Evolutionary conservation across 2,888 invertebrate species (phyloP).

Genomic region (Falcaria lacertinaria): DNA sequence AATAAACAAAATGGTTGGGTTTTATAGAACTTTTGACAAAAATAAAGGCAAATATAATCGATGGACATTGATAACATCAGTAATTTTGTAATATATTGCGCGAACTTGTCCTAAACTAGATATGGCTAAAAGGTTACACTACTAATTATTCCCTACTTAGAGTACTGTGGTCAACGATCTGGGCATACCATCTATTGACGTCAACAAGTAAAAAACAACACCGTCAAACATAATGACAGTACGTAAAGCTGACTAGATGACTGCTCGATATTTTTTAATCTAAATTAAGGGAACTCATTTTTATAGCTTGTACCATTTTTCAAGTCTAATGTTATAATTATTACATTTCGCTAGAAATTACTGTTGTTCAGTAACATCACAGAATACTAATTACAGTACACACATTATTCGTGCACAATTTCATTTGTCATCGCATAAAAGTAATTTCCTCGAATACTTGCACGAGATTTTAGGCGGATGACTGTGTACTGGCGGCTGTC

Average conservation of each 20-base stretch:
- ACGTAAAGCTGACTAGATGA: not conserved
- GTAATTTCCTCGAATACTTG: conserved; percentile 7
- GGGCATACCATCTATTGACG: not conserved
- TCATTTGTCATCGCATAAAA: not conserved
- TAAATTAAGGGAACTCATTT: not conserved
- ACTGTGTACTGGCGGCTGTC: conserved; percentile 44
- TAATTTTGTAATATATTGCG: not conserved
- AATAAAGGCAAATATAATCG: no score
- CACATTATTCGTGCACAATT: not conserved
- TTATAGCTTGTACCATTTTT: not conserved
- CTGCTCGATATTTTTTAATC: not conserved
- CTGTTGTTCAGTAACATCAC: not conserved
- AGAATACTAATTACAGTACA: not conserved
- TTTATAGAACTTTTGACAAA: no score
- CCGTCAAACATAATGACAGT: not conserved
- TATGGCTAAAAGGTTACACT: not conserved
- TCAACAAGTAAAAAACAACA: not conserved
- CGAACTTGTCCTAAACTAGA: not conserved
- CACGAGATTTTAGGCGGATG: conserved; percentile 50
- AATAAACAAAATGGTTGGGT: no score
- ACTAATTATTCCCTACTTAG: not conserved
- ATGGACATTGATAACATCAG: not conserved
- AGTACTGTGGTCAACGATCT: not conserved
- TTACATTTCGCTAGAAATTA: not conserved
- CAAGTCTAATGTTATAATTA: not conserved